Evolutionary conservation across 2,113 vertebrate species (phyloP), one percentile per base, ranked within the genome.

Genomic region (Antechinus flavipes): DNA sequence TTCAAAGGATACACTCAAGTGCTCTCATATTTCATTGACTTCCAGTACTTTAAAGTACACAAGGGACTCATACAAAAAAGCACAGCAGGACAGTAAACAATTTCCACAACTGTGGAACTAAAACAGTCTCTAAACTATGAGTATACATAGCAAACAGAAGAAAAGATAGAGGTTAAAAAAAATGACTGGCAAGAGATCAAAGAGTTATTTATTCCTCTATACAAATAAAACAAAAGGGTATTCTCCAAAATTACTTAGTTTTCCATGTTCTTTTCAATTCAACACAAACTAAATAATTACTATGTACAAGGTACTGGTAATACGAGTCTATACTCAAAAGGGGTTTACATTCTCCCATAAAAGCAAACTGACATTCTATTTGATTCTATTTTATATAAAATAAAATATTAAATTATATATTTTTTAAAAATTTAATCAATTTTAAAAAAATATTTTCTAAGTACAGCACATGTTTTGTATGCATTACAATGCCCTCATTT

Each of bases 31-130:
- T 53, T 23, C 56, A 90, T 46, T 25, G 7, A 91, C 91, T 19
- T 58, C 24, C 54, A 94, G 11, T 54, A 89, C 56, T 94, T 94
- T 58, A 96, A 94, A 97, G 76, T 91, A 91, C 52, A 53, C 93
- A 55, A 14, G 2, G n/a, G 55, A 35, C 93, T n/a, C 14, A 11
- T 19, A 50, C 8, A 42, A 24, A 52, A 91, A 58, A 76, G 42
- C 49, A 68, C 26, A 56, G 24, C 0, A 22, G 50, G 35, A 54
- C 8, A 50, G n/a, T 6, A 14, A 7, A 46, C 47, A 95, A 14
- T 7, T 84, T 55, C 93, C 56, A 90, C 9, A 90, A 49, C 2
- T 54, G 47, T 30, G 46, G 46, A 95, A 24, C n/a, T 47, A 47
- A 91, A 55, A 35, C 54, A 61, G 47, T 35, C 68, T 61, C 68